Conservation (phyloP, 2,113 vertebrate species). For the Chionis minor region DNA sequence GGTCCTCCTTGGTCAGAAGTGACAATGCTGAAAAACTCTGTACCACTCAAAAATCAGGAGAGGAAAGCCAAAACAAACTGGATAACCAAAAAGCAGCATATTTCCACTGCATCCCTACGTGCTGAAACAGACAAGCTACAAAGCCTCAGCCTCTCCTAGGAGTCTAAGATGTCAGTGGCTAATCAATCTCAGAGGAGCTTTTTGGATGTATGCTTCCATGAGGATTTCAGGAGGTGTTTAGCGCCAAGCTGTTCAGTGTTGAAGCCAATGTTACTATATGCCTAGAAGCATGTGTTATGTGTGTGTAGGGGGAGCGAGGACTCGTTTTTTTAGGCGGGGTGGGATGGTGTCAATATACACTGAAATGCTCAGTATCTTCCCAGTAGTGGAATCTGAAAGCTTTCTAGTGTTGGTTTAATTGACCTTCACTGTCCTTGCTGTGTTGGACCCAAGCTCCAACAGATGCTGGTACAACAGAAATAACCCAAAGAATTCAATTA, state of each 20-base stretch:
- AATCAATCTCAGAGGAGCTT: neutral
- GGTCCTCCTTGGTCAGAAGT: neutral
- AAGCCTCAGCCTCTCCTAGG: neutral
- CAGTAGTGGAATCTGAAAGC: neutral
- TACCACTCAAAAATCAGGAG: neutral
- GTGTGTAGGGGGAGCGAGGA: neutral
- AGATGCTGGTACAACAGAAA: constrained; percentile 48
- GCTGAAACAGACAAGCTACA: neutral
- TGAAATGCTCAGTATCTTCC: neutral
- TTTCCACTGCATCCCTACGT: neutral
- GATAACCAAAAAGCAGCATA: fast-evolving
- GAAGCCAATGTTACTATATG: neutral
- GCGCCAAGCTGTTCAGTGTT: neutral
- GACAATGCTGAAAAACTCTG: neutral
- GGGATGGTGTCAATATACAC: neutral
- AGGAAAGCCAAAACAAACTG: neutral
- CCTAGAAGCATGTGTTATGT: neutral
- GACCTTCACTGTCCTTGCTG: neutral
- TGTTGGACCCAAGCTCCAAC: neutral
- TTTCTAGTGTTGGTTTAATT: neutral
- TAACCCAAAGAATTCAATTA: constrained; percentile 18
- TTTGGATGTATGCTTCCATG: neutral
- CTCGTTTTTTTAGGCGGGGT: neutral
- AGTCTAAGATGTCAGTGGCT: neutral
- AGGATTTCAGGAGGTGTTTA: neutral